Evolutionary conservation across 2,113 vertebrate genomes (phyloP), one percentile per base, ranked within the genome.

Genomic region (Fukomys damarensis): DNA sequence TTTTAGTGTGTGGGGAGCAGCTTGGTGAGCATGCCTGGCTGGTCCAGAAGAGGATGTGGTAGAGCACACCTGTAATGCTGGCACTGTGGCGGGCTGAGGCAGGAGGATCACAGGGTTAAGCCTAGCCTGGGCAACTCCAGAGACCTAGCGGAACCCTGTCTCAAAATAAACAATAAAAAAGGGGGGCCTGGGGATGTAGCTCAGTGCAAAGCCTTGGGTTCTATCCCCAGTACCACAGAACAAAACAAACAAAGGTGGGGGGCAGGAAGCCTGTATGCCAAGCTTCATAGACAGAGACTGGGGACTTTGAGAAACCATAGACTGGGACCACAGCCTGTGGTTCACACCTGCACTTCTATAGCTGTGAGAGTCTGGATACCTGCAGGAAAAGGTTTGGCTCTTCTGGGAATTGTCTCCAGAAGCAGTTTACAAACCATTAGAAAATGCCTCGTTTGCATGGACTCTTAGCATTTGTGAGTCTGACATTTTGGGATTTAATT

Each of bases 1-100:
- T 97, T 93, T 95, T 86, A 58, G 90, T 88, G 1, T 95, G 70
- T 79, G 56, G n/a, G 16, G 46, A 90, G 63, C 86, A 79, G 58
- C 74, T 82, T 59, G 59, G 81, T 77, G 65, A 89, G 84, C 82
- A 17, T 79, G 58, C 72, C 9, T 38, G 28, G 17, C 83, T 61
- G 24, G 38, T 54, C 41, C 56, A 20, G 89, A 54, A 80, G 63
- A 74, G 38, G 30, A 77, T 28, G 30, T 32, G 49, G 30, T 52
- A 30, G 46, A 11, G 26, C 28, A 17, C 43, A 76, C 72, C 72
- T 49, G 43, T 77, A 16, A 77, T 17, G 43, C 22, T 13, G 43
- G 43, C 43, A 32, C 43, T 49, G 43, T 76, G 43, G 7, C 26
- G 49, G 72, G 14, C 28, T 7, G 5, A 49, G 74, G 24, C 74